phyloP scores from a whole-genome alignment of 2,113 vertebrate genomes.

The Amblyornis subalaris region DNA sequence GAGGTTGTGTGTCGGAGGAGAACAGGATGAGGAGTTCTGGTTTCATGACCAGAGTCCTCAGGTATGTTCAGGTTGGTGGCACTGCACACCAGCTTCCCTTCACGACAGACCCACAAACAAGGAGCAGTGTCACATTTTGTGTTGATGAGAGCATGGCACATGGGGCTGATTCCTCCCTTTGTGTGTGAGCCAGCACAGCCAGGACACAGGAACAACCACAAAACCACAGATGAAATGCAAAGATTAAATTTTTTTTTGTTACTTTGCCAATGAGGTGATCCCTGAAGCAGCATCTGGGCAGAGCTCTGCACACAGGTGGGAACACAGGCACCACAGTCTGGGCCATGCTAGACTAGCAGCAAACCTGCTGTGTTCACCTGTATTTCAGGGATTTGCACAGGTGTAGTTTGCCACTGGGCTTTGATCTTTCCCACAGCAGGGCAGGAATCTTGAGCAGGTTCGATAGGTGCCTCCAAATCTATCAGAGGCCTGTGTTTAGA shows the following conservation, averaged over 20 bases:
- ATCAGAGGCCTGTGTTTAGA: neutral
- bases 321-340: neutral
- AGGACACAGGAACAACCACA: neutral
- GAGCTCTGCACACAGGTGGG: neutral
- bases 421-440: neutral
- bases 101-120: neutral
- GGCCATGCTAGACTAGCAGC: neutral
- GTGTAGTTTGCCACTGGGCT: neutral
- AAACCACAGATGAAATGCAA: accelerated
- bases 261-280: neutral
- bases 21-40: neutral
- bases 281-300: neutral
- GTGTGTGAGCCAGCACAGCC: neutral
- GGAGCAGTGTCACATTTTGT: neutral
- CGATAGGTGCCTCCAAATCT: neutral
- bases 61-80: neutral
- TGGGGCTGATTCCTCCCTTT: neutral
- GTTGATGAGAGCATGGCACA: neutral
- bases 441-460: neutral
- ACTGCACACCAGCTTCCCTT: neutral
- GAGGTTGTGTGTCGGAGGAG: neutral
- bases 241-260: neutral
- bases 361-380: neutral
- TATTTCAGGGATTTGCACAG: neutral
- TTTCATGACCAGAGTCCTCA: neutral